Base-by-base conservation (phyloP, 2,888 invertebrate genomes). In the Coelogynopora nodosa region DNA sequence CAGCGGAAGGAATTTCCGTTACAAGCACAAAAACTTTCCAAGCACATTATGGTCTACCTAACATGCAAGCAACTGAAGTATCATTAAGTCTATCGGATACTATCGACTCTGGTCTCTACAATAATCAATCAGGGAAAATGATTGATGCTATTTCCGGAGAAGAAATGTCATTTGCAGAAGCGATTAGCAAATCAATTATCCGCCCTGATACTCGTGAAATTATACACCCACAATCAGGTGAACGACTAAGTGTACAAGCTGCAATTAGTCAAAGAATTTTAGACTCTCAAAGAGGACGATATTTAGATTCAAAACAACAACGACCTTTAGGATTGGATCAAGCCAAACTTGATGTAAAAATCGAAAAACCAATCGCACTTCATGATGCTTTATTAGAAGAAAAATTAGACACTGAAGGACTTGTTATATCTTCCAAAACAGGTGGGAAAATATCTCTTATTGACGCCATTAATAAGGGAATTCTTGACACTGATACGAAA, bases 191-290 rank as follows among this genome's bases (percentile, higher is more conserved):
- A 94, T 93, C 94, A 95, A 89, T 94, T 94, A 90, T 95, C 94
- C 91, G 93, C 87, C 89, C 90, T 5, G 88, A 88, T 80, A 94
- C 95, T 88, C 94, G 95, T 86, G 95, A 96, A 90, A 94, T 95
- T 89, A 94, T 89, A 80, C 95, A 97, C 93, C 96, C 96, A 49
- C 94, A 94, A 90, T 96, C 95, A 0, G 96, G 95, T 89, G 95
- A 96, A 91, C 94, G 95, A 88, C 93, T 98, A 90, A 96, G 97
- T 18, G 94, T 98, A 84, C 95, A 96, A 88, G 96, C 98, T 92
- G 97, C 97, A 5, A 96, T 98, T 88, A 94, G 95, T 89, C 94
- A 95, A 92, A 94, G 96, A 89, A 94, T 97, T 88, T 93, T 98
- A 86, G 97, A 98, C 92, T 95, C 92, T 67, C 89, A 90, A 86